Evolutionary conservation across 2,113 vertebrate genomes (phyloP).

Genomic region (Corythaixoides concolor): DNA sequence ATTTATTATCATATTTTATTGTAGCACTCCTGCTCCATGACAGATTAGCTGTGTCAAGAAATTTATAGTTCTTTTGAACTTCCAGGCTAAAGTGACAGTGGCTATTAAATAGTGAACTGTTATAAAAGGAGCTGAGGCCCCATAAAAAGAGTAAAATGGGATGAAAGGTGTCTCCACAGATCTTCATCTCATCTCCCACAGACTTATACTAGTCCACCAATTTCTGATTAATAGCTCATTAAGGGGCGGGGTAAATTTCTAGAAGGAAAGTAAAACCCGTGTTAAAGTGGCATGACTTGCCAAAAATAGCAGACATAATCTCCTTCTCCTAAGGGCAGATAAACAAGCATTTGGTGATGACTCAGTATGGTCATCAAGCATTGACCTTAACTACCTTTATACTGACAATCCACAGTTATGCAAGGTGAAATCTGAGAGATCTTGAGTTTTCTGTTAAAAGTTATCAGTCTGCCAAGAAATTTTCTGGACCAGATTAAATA

Average conservation of each 20-base stretch:
- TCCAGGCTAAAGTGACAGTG: constrained; percentile 33
- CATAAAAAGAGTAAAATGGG: constrained; percentile 43
- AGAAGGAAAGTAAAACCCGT: neutral
- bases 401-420: neutral
- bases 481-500: neutral
- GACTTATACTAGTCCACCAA: neutral
- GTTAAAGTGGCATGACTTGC: neutral
- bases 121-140: constrained; percentile 28
- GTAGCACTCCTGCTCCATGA: neutral
- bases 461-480: neutral
- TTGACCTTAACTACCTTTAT: neutral
- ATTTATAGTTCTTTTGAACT: constrained; percentile 60
- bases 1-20: constrained; percentile 53
- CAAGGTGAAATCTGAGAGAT: neutral
- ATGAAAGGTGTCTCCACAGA: constrained; percentile 40
- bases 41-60: constrained; percentile 25
- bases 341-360: neutral
- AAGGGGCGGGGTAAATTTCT: neutral
- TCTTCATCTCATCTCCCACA: constrained; percentile 10
- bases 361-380: neutral
- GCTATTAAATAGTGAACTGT: constrained; percentile 27
- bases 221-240: constrained; percentile 43
- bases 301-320: neutral
- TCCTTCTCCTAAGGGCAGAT: neutral
- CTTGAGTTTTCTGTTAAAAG: neutral